Evolutionary conservation across 2,888 invertebrate genomes (phyloP), one percentile per base, ranked within the genome.

Genomic region (Pseudococcus jackbeardsleyi): DNA sequence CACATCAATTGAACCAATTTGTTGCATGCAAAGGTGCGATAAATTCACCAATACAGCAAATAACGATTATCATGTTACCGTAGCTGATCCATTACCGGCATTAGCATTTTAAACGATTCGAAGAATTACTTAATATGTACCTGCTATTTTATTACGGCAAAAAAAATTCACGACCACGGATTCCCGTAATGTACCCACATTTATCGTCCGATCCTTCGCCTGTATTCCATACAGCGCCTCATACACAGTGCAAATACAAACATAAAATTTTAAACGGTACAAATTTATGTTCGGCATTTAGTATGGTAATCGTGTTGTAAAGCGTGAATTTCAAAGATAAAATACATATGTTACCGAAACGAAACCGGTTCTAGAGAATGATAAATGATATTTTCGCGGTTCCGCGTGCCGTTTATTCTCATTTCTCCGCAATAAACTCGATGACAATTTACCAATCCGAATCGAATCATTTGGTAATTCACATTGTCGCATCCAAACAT

Each of bases 261-360:
- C 42, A 79, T 79, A 42, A 79, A 79, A 79, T 33, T 42, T 79
- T n/a, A 46, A 79, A 79, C 79, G 79, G 17, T 79, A 42, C 46
- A 79, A 79, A 79, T 79, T 79, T 79, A 79, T 79, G 79, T 79
- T 5, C 79, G 19, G 42, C 42, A 79, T 79, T 79, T 42, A 79
- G 42, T 7, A 42, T 42, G 79, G 42, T 79, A 79, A 79, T 79
- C 79, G 42, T n/a, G 22, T 79, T 79, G 79, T 79, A 79, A 79
- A 79, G 79, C 79, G 79, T 79, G 79, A 79, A 79, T 79, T 79
- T 79, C 9, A 42, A 79, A 79, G 79, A 39, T 39, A 79, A 79
- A 79, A 79, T 72, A 79, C 79, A 79, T 46, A 79, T 79, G 79
- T 79, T 79, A 79, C 42, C 79, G 42, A n/a, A 39, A 42, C 39